phyloP scores from a whole-genome alignment of 1,140 invertebrate genomes.

The Aphis gossypii region DNA sequence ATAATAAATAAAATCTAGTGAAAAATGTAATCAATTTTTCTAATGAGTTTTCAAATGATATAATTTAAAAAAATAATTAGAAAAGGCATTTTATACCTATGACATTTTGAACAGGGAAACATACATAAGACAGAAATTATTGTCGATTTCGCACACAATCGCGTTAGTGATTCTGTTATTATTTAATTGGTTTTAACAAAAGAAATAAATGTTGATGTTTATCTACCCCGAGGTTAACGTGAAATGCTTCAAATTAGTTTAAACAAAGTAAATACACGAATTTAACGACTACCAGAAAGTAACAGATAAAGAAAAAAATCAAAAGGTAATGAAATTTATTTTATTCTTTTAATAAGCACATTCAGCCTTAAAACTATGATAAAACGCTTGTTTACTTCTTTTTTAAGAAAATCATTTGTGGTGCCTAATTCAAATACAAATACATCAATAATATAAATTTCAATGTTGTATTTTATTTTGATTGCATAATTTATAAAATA shows the following conservation, averaged over 20 bases:
- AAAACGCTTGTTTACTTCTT: neutral
- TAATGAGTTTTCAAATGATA: neutral
- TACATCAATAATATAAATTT: too few relatives aligned
- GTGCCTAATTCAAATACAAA: too few relatives aligned
- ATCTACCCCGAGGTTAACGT: neutral
- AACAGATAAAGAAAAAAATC: neutral
- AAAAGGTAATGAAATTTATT: neutral
- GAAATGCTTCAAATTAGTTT: neutral
- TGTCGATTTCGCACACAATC: too few relatives aligned
- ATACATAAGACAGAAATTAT: neutral
- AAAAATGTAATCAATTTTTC: neutral
- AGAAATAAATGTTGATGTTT: neutral
- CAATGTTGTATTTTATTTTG: too few relatives aligned
- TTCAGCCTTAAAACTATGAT: neutral
- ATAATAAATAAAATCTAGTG: neutral
- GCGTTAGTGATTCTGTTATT: neutral
- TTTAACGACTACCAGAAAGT: neutral
- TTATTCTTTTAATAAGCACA: neutral
- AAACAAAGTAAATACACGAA: slow-evolving; percentile 1
- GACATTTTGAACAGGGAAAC: neutral
- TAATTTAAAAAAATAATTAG: neutral
- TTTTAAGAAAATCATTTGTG: too few relatives aligned
- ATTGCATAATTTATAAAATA: too few relatives aligned
- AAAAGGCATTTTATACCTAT: neutral
- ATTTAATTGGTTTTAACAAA: neutral